These are phyloP conservation scores for Muscidifurax raptorellus DNA, from an alignment of 1,140 invertebrate species.

Conservation along the genomic window DNA sequence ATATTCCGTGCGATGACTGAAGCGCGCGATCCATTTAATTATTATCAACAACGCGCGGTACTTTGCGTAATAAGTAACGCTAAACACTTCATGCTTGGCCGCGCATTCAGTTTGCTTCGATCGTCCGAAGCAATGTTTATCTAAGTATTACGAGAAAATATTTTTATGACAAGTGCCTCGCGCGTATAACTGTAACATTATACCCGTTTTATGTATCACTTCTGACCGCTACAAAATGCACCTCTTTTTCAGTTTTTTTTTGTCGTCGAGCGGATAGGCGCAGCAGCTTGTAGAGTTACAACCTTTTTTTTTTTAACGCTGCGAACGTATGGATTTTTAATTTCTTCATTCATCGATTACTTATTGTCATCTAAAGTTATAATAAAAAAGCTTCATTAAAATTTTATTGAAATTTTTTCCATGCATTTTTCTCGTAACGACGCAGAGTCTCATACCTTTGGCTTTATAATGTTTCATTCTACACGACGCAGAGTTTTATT, in stretches of 20 bases:
- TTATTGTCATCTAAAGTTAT: background rate
- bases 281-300: background rate
- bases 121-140: background rate
- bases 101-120: background rate
- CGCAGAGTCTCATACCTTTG: too few relatives aligned
- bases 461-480: too few relatives aligned
- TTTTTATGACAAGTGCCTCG: background rate
- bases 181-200: background rate
- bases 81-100: background rate
- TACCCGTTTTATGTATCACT: background rate
- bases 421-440: too few relatives aligned
- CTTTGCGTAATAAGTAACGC: background rate
- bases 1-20: background rate
- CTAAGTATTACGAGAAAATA: slow-evolving; percentile 2
- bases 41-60: background rate
- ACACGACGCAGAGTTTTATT: too few relatives aligned
- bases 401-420: too few relatives aligned
- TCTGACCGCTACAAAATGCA: background rate
- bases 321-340: background rate
- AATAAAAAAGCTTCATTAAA: background rate
- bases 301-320: background rate
- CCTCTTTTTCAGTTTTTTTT: background rate
- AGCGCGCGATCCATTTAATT: background rate
- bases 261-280: background rate
- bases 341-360: background rate